A percentile compares a stretch with the other conserved stretches of the same genome.
Evolutionary conservation across 30 jellyfish, hydroid and myxozoan genomes (phyloP).

Genomic region (Phacellophora camtschatica): DNA sequence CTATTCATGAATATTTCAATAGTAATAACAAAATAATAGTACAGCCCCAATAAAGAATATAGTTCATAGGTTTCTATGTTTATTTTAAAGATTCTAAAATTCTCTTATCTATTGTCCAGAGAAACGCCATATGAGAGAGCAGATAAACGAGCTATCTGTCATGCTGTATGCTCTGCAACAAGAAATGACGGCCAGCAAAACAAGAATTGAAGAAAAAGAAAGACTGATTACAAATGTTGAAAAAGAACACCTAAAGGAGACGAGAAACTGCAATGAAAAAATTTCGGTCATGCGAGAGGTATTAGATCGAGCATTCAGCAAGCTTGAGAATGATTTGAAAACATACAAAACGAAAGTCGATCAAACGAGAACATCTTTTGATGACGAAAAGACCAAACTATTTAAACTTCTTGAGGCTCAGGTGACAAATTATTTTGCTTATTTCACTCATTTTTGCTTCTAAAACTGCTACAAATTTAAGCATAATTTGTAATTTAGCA

Average conservation of each 20-base stretch:
- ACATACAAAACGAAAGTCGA: not conserved
- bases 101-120: too few species aligned
- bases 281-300: not conserved
- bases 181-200: not conserved
- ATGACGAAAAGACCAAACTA: conserved; percentile 8
- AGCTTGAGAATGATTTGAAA: conserved; percentile 2
- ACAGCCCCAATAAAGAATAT: too few species aligned
- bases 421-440: too few species aligned
- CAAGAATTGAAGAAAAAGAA: conserved; percentile 1
- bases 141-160: conserved; percentile 14
- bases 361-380: not conserved
- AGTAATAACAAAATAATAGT: too few species aligned
- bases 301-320: not conserved
- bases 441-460: too few species aligned
- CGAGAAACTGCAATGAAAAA: conserved; percentile 4
- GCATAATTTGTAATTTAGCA: too few species aligned
- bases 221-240: not conserved
- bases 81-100: too few species aligned
- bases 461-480: too few species aligned
- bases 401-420: not conserved
- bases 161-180: conserved; percentile 11
- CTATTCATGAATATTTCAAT: too few species aligned
- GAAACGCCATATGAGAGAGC: conserved; percentile 34
- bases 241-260: conserved; percentile 10
- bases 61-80: not conserved